phyloP scores from a whole-genome alignment of 2,797 vertebrate genomes.

The Acipenser ruthenus region DNA sequence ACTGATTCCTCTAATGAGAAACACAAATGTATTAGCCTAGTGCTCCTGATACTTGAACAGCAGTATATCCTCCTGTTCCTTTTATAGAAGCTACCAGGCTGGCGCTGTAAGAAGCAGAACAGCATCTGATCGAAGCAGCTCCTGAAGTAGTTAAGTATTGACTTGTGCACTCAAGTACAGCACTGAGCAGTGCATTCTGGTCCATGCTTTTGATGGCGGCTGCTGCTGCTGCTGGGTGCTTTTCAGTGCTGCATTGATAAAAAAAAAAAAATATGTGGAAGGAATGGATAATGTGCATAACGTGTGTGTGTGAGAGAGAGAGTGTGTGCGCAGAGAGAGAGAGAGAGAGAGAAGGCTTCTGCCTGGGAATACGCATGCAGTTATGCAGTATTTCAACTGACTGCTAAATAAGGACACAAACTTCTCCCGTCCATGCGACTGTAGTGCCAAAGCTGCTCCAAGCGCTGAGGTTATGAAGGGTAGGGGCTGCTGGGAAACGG shows the following conservation, averaged over 20 bases:
- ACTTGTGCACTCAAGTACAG: slow-evolving; percentile 33
- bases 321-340: slow-evolving; percentile 23
- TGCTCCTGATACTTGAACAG: too few species aligned
- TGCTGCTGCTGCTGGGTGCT: slow-evolving; percentile 40
- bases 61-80: too few species aligned
- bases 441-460: slow-evolving; percentile 49
- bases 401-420: slow-evolving; percentile 52
- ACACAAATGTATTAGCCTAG: too few species aligned
- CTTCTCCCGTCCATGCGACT: slow-evolving; percentile 36
- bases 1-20: too few species aligned
- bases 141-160: slow-evolving; percentile 47
- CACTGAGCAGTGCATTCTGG: slow-evolving; percentile 62
- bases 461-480: slow-evolving; percentile 79
- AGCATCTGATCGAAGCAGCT: not conserved
- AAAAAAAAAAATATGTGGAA: slow-evolving; percentile 30
- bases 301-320: slow-evolving; percentile 19
- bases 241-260: slow-evolving; percentile 1
- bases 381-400: slow-evolving; percentile 10
- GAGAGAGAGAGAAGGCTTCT: slow-evolving; percentile 26
- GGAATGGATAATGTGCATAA: slow-evolving; percentile 19
- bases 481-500: slow-evolving; percentile 86
- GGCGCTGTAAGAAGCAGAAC: too few species aligned
- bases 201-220: slow-evolving; percentile 50
- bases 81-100: too few species aligned
- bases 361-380: slow-evolving; percentile 16